These are phyloP conservation scores for Lethrus apterus DNA, from an alignment of 1,140 invertebrate species.

Conservation along the genomic window DNA sequence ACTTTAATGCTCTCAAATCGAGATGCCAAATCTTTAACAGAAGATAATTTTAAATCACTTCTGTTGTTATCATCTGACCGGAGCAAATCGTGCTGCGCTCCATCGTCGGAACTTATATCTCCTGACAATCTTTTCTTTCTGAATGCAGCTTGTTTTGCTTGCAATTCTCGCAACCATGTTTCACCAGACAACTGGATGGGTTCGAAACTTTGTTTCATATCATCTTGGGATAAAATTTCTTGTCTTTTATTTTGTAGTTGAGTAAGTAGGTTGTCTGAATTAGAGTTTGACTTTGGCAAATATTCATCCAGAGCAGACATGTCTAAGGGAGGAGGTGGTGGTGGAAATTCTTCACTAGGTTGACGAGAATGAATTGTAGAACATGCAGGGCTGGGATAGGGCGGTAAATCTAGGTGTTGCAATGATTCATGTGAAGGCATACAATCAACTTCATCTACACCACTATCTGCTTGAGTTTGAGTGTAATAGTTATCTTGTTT, in stretches of 20 bases:
- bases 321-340: slow-evolving; percentile 71
- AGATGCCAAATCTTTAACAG: slow-evolving; percentile 72
- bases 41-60: too few relatives aligned
- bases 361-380: slow-evolving; percentile 74
- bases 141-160: slow-evolving; percentile 66
- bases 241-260: slow-evolving; percentile 70
- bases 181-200: slow-evolving; percentile 47
- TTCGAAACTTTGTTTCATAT: slow-evolving; percentile 32
- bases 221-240: slow-evolving; percentile 54
- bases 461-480: slow-evolving; percentile 36
- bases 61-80: too few relatives aligned
- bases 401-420: slow-evolving; percentile 57
- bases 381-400: slow-evolving; percentile 68
- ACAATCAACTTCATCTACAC: slow-evolving; percentile 55
- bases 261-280: slow-evolving; percentile 54
- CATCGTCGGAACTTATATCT: too few relatives aligned
- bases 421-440: slow-evolving; percentile 34
- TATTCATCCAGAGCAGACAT: slow-evolving; percentile 51
- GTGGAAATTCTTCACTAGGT: slow-evolving; percentile 81
- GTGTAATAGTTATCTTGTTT: slow-evolving; percentile 42
- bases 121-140: slow-evolving; percentile 53
- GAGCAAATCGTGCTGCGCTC: too few relatives aligned
- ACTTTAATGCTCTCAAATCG: slow-evolving; percentile 65
- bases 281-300: slow-evolving; percentile 37
- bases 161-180: slow-evolving; percentile 68